Evolutionary conservation across 2,113 vertebrate genomes (phyloP).

Genomic region (Rhinoderma darwinii): DNA sequence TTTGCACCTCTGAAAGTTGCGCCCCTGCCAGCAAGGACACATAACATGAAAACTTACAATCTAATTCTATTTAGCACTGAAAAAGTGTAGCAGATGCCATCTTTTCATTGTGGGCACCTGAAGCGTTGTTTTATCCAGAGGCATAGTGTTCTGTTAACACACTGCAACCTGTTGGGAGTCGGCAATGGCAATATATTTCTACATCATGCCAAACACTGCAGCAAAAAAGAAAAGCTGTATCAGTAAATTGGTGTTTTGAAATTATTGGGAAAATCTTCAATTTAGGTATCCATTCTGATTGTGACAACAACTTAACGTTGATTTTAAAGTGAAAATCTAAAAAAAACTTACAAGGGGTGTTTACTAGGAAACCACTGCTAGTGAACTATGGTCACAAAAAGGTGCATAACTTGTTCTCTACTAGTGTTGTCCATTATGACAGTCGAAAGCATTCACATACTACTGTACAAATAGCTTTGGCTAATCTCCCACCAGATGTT

Average conservation of each 20-base stretch:
- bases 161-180: not conserved
- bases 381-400: not conserved
- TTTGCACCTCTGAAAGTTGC: no score
- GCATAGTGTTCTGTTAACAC: not conserved
- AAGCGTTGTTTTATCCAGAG: not conserved
- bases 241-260: not conserved
- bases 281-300: not conserved
- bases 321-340: not conserved
- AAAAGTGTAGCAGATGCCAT: not conserved
- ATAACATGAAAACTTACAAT: not conserved
- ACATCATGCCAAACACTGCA: not conserved
- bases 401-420: not conserved
- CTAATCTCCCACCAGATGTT: not conserved
- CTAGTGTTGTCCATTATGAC: not conserved
- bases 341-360: not conserved
- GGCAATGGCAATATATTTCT: not conserved
- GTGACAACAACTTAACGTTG: not conserved
- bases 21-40: no score
- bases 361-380: not conserved
- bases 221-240: not conserved
- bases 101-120: not conserved
- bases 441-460: no score
- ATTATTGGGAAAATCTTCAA: not conserved
- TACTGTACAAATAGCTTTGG: no score
- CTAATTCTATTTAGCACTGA: not conserved